Percentiles rank a stretch among this genome's conserved stretches.
Conservation (phyloP, 2,888 invertebrate species). For the Conistra vaccinii region DNA sequence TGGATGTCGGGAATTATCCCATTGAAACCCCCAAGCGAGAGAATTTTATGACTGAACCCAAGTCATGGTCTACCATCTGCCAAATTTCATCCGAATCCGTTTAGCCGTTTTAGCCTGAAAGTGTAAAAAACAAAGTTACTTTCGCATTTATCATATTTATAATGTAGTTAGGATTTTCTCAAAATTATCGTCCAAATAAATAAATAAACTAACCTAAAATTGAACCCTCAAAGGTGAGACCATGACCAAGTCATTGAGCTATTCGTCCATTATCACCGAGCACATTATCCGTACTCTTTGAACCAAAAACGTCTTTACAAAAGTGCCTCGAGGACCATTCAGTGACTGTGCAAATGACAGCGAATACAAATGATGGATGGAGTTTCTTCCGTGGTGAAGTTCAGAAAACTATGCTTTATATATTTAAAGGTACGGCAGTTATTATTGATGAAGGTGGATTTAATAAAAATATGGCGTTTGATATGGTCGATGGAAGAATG, state of each 20-base stretch:
- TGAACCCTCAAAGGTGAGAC: slow-evolving; percentile 16
- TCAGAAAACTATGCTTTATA: slow-evolving; percentile 48
- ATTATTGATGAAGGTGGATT: slow-evolving; percentile 24
- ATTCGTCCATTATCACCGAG: slow-evolving; percentile 53
- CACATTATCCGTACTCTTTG: slow-evolving; percentile 61
- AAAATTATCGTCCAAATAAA: slow-evolving; percentile 22
- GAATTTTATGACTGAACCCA: too few species aligned
- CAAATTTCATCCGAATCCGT: too few species aligned
- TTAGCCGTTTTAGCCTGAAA: too few species aligned
- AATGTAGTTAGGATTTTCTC: not conserved
- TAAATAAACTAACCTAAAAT: slow-evolving; percentile 30
- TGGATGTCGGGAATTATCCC: too few species aligned
- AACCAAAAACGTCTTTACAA: slow-evolving; percentile 64
- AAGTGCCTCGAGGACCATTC: slow-evolving; percentile 60
- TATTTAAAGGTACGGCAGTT: slow-evolving; percentile 29
- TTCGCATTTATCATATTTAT: too few species aligned
- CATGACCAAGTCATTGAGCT: slow-evolving; percentile 43
- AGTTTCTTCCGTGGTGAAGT: slow-evolving; percentile 33
- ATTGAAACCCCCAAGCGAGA: too few species aligned
- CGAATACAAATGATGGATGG: slow-evolving; percentile 64
- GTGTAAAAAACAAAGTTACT: too few species aligned
- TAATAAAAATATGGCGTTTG: slow-evolving; percentile 3
- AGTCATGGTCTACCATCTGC: too few species aligned
- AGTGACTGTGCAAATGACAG: slow-evolving; percentile 61
- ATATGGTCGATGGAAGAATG: not conserved